These are phyloP conservation scores for Oxygymnocypris stewartii DNA, from an alignment of 2,113 vertebrate species.

Conservation along the genomic window DNA sequence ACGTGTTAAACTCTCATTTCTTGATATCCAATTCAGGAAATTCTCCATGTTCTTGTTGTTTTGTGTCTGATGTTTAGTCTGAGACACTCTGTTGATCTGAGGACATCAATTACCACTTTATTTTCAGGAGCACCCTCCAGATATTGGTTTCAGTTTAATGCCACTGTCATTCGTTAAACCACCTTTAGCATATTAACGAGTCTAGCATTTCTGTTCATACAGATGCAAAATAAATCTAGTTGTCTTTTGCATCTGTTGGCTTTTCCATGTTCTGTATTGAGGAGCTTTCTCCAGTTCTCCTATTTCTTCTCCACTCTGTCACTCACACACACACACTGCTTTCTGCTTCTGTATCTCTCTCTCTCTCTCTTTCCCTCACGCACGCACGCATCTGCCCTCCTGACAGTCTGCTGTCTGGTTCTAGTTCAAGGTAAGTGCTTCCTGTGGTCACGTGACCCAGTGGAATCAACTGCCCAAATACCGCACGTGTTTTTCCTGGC, in stretches of 20 bases:
- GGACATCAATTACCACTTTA: not conserved
- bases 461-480: not conserved
- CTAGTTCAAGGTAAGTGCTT: constrained; percentile 73
- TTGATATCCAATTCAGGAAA: not conserved
- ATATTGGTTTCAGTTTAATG: not conserved
- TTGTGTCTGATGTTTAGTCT: not conserved
- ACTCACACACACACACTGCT: constrained; percentile 45
- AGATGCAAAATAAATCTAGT: not conserved
- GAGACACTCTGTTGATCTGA: not conserved
- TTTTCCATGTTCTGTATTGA: not conserved
- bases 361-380: constrained; percentile 61
- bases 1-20: not conserved
- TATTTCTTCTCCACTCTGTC: constrained; percentile 39
- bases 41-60: not conserved
- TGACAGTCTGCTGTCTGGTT: constrained; percentile 68
- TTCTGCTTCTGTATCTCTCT: constrained; percentile 62
- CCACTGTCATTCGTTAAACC: not conserved
- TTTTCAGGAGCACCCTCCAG: not conserved
- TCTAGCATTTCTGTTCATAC: not conserved
- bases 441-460: not conserved
- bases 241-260: constrained; percentile 13
- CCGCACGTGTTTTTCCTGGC: not conserved
- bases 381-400: constrained; percentile 64
- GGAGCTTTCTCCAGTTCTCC: constrained; percentile 10
- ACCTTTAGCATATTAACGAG: not conserved